These are phyloP conservation scores for Sakesphorus luctuosus DNA, from an alignment of 2,113 vertebrate genomes.

Conservation along the genomic window DNA sequence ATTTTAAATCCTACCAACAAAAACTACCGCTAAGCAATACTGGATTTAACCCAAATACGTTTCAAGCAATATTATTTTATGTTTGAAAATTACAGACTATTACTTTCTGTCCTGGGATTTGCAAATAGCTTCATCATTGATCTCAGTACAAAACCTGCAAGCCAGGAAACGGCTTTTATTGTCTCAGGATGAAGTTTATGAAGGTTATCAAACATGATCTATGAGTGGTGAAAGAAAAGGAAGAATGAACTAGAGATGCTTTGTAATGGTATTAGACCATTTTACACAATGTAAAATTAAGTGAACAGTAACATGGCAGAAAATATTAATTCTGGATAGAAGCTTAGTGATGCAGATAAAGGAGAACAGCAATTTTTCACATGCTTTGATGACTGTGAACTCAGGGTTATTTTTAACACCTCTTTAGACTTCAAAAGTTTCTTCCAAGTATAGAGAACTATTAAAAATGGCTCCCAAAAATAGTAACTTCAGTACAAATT, in stretches of 20 bases:
- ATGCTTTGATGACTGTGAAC: background rate
- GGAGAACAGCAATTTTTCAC: background rate
- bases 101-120: background rate
- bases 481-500: background rate
- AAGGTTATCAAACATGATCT: background rate
- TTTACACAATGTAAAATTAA: background rate
- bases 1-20: background rate
- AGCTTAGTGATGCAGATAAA: background rate
- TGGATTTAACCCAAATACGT: background rate
- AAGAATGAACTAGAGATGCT: background rate
- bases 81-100: background rate
- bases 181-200: background rate
- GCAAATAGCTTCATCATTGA: background rate
- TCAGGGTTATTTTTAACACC: background rate
- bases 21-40: background rate
- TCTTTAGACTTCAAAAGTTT: background rate
- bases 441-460: background rate
- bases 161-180: background rate
- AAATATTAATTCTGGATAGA: background rate
- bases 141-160: background rate
- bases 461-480: background rate
- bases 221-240: background rate
- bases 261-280: background rate
- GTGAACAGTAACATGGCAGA: background rate
- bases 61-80: background rate